These are phyloP conservation scores for Glaucomys volans DNA, from an alignment of 2,113 vertebrate genomes.

Conservation along the genomic window DNA sequence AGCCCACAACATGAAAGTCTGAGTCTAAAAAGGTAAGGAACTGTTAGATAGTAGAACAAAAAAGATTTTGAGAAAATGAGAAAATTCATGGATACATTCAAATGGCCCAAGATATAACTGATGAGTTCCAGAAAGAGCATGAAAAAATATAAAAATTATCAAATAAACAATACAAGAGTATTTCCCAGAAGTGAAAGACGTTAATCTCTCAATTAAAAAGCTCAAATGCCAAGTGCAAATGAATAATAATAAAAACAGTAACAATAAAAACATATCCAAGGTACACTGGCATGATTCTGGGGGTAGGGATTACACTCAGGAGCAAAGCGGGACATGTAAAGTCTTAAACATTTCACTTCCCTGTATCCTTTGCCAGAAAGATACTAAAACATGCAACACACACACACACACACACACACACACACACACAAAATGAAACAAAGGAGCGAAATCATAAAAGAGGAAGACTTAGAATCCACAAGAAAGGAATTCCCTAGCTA, in stretches of 20 bases:
- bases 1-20: background rate
- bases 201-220: background rate
- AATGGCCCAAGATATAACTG: background rate
- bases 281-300: background rate
- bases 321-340: background rate
- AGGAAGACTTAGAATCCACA: background rate
- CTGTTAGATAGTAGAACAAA: background rate
- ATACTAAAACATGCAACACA: background rate
- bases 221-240: background rate
- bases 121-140: background rate
- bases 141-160: background rate
- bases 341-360: background rate
- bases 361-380: background rate
- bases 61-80: background rate
- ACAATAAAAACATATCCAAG: background rate
- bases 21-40: background rate
- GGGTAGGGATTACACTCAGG: background rate
- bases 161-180: background rate
- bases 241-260: conserved; percentile 2
- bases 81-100: background rate
- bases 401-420: too few relatives aligned
- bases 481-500: background rate
- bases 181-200: background rate
- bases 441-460: background rate
- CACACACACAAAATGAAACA: background rate